phyloP scores from a whole-genome alignment of 2,113 vertebrate species.

The Malaclemys terrapin region DNA sequence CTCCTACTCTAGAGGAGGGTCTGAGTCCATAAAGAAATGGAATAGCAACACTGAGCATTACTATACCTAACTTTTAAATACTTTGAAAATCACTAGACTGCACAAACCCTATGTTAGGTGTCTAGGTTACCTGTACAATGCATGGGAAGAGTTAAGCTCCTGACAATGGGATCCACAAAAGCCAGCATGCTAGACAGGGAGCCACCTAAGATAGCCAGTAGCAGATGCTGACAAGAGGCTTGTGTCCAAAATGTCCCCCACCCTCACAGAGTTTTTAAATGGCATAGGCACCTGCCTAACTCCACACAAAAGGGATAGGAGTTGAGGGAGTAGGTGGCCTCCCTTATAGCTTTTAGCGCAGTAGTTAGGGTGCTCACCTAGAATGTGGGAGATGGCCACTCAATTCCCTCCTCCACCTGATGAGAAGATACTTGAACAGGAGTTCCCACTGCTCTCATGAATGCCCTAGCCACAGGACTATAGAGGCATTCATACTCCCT shows the following conservation, averaged over 20 bases:
- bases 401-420: not conserved
- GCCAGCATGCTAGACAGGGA: not conserved
- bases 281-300: not conserved
- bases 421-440: not conserved
- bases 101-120: not conserved
- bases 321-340: not conserved
- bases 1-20: not conserved
- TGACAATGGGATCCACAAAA: not conserved
- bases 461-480: not conserved
- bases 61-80: not conserved
- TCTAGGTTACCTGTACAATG: not conserved
- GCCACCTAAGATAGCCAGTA: not conserved
- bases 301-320: not conserved
- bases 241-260: no score
- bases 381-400: not conserved
- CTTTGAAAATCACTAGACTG: not conserved
- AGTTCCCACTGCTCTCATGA: not conserved
- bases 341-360: not conserved
- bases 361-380: not conserved
- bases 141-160: not conserved
- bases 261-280: not conserved
- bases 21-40: not conserved
- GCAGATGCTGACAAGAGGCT: not conserved
- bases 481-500: not conserved
- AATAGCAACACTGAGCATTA: not conserved